Evolutionary conservation across 2,797 vertebrate genomes (phyloP).

Genomic region (Pempheris klunzingeri): DNA sequence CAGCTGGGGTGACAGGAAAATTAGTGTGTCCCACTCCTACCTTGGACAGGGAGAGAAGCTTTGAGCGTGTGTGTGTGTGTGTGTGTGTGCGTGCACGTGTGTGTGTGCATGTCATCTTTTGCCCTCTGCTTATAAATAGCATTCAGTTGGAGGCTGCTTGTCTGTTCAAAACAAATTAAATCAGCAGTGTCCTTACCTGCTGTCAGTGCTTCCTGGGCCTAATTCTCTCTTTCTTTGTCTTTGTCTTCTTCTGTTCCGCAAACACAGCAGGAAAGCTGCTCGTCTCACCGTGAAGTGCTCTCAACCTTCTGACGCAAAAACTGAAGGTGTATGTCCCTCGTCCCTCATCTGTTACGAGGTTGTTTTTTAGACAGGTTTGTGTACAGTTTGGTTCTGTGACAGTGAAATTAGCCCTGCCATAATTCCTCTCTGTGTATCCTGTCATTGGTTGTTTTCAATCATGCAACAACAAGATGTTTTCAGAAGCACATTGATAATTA

Average conservation of each 20-base stretch:
- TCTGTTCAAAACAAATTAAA: constrained; percentile 58
- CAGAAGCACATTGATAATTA: constrained; percentile 15
- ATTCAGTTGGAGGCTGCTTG: constrained; percentile 29
- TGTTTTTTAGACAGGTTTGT: neutral
- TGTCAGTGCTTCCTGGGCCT: constrained; percentile 21
- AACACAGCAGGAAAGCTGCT: constrained; percentile 15
- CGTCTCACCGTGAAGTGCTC: neutral
- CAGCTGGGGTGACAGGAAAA: constrained; percentile 27
- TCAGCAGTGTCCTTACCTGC: constrained; percentile 56
- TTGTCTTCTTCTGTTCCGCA: constrained; percentile 12
- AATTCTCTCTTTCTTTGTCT: constrained; percentile 36
- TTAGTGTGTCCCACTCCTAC: constrained; percentile 11
- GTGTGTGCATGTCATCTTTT: constrained; percentile 17
- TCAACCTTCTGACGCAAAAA: constrained; percentile 3
- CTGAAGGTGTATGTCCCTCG: neutral
- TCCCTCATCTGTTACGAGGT: neutral
- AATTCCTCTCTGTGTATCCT: neutral
- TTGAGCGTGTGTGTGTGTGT: constrained; percentile 1
- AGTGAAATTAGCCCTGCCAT: constrained; percentile 5
- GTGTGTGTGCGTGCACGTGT: neutral
- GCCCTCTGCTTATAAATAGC: constrained; percentile 53
- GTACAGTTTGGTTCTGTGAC: neutral
- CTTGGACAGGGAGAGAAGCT: constrained; percentile 8
- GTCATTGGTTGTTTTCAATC: constrained; percentile 20
- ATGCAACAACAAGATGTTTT: constrained; percentile 24